phyloP scores from a whole-genome alignment of 2,888 invertebrate species.

The Ophonus ardosiacus region DNA sequence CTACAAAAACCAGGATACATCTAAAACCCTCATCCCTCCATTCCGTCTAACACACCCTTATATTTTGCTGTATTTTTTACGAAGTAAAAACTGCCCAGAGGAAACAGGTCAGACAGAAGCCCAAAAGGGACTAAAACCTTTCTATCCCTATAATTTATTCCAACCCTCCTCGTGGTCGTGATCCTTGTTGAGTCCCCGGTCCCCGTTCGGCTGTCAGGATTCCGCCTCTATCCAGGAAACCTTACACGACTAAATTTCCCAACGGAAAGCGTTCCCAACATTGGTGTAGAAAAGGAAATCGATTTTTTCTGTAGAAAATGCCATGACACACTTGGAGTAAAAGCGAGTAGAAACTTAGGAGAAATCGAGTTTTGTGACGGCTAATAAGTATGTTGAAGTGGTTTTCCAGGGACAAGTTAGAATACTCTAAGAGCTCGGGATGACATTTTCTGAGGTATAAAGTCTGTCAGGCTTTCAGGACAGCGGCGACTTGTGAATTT shows the following conservation, averaged over 20 bases:
- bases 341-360: conserved; percentile 20
- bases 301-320: conserved; percentile 2
- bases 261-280: neutral
- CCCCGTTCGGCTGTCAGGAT: neutral
- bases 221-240: neutral
- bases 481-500: conserved; percentile 1
- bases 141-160: neutral
- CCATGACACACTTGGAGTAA: conserved; percentile 11
- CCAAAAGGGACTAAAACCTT: neutral
- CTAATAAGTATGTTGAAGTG: conserved; percentile 29
- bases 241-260: neutral
- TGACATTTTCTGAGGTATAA: neutral
- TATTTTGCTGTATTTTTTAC: neutral
- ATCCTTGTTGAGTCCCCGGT: neutral
- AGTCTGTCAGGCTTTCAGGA: neutral
- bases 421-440: conserved; percentile 11
- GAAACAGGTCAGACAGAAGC: neutral
- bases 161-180: neutral
- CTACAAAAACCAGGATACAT: neutral
- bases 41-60: neutral
- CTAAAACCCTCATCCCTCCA: neutral
- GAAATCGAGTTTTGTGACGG: conserved; percentile 15
- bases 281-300: neutral
- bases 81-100: neutral
- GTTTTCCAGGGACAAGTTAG: conserved; percentile 21